These are phyloP conservation scores for Labeo rohita DNA, from an alignment of 2,113 vertebrate genomes.

Conservation along the genomic window DNA sequence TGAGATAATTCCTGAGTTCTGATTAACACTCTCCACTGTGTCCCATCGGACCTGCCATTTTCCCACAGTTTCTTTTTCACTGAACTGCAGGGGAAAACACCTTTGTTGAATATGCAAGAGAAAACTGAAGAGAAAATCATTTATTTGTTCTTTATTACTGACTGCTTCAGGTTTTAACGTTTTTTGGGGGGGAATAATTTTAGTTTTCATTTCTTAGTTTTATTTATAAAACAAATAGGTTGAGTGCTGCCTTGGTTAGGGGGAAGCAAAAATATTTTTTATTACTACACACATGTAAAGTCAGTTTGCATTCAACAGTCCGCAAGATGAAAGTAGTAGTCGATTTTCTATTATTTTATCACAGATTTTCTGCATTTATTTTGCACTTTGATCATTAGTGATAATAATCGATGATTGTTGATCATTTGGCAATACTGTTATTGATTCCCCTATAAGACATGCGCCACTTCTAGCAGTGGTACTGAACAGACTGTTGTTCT, in stretches of 20 bases:
- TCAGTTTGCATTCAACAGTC: too few relatives aligned
- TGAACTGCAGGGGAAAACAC: not conserved
- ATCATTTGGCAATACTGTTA: too few relatives aligned
- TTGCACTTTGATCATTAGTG: too few relatives aligned
- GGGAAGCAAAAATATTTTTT: too few relatives aligned
- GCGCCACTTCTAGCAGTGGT: too few relatives aligned
- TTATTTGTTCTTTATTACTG: not conserved
- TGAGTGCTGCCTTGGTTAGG: not conserved
- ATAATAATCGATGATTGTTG: too few relatives aligned
- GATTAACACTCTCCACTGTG: constrained; percentile 3
- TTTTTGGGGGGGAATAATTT: not conserved
- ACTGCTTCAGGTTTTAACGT: not conserved
- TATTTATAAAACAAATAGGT: not conserved
- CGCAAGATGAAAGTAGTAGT: too few relatives aligned
- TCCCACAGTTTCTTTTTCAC: not conserved
- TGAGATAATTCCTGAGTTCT: not conserved
- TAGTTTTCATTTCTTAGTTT: not conserved
- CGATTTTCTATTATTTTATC: too few relatives aligned
- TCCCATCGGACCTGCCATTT: not conserved
- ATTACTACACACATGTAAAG: too few relatives aligned
- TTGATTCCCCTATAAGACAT: too few relatives aligned
- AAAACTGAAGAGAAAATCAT: not conserved
- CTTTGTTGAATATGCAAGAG: not conserved
- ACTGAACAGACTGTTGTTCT: too few relatives aligned
- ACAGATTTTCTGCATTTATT: too few relatives aligned